Evolutionary conservation across 2,113 vertebrate species (phyloP), one percentile per base, ranked within the genome.

Genomic region (Tragelaphus scriptus): DNA sequence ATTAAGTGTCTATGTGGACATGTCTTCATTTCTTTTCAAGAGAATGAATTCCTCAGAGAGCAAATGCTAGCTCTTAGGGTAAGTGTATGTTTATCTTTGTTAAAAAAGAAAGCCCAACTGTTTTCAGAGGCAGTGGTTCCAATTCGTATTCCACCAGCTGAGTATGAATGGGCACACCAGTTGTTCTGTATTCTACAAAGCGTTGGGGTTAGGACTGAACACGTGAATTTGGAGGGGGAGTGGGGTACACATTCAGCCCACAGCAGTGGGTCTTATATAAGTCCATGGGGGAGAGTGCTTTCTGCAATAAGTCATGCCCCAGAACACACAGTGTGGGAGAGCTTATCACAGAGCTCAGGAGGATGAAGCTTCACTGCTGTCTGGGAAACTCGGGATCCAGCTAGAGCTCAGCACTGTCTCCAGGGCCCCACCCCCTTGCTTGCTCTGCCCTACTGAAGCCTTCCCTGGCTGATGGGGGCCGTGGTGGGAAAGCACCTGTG

Each of bases 1-100:
- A 23, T 55, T 49, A 96, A 47, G 26, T 61, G 32, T 81, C 55
- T 63, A 8, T 7, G 36, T 32, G 23, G 61, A 55, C 12, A 28
- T 25, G 47, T 77, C n/a, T 55, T 84, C 85, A 87, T 87, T 61
- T 84, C 77, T 95, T 65, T n/a, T 88, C 9, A 23, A 51, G 13
- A 84, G 44, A 75, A 84, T 7, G 15, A 40, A 75, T 84, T 28
- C 5, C 77, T 93, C 77, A 82, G 63, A 93, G 6, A 93, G n/a
- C 12, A 89, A 85, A 77, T 30, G 47, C 44, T 56, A 59, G 44
- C 44, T 51, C 19, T 85, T 61, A 14, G 32, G 53, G 32, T 53
- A 30, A 80, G 47, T 80, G 4, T 51, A 19, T 19, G 47, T 80
- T 80, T 80, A 80, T 49, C 44, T 84, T 71, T 61, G 36, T 84